Conservation (phyloP, 92 coral and sea anemone genomes). For the Zoanthus sansibaricus region DNA sequence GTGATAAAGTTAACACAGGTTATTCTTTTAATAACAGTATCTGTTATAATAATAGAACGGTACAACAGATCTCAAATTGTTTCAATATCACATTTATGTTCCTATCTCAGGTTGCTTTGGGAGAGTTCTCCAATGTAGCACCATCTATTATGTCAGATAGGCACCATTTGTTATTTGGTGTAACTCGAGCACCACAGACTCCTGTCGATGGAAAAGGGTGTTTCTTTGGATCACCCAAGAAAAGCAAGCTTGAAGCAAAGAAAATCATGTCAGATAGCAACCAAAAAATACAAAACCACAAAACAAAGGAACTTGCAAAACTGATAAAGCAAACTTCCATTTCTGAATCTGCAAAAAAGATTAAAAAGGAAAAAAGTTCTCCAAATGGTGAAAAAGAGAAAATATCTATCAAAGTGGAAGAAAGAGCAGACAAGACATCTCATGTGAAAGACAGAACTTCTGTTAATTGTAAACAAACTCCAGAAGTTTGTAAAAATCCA, state of each 20-base stretch:
- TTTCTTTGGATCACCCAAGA: slow-evolving; percentile 34
- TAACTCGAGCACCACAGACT: slow-evolving; percentile 80
- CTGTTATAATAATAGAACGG: no score
- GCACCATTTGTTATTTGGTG: slow-evolving; percentile 72
- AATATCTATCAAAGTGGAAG: not conserved
- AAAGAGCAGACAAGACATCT: slow-evolving; percentile 6
- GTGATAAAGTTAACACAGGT: no score
- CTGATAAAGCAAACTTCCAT: slow-evolving; percentile 20
- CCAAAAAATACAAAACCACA: slow-evolving; percentile 5
- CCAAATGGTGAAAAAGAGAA: not conserved
- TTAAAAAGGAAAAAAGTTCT: not conserved
- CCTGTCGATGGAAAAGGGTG: slow-evolving; percentile 74
- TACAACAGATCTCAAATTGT: no score
- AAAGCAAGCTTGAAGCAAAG: not conserved
- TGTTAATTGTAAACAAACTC: slow-evolving; percentile 6
- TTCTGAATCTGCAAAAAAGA: not conserved
- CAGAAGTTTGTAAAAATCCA: not conserved
- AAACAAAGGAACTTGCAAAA: not conserved
- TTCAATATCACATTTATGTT: not conserved
- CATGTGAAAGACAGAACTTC: not conserved
- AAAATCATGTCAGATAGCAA: not conserved
- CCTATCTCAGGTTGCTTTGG: slow-evolving; percentile 69
- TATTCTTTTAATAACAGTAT: no score
- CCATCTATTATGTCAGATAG: slow-evolving; percentile 59
- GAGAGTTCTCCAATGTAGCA: slow-evolving; percentile 64